A percentile compares a stretch with the other conserved stretches of the same genome.
phyloP scores from a whole-genome alignment of 2,888 invertebrate species.

The Thera obeliscata region DNA sequence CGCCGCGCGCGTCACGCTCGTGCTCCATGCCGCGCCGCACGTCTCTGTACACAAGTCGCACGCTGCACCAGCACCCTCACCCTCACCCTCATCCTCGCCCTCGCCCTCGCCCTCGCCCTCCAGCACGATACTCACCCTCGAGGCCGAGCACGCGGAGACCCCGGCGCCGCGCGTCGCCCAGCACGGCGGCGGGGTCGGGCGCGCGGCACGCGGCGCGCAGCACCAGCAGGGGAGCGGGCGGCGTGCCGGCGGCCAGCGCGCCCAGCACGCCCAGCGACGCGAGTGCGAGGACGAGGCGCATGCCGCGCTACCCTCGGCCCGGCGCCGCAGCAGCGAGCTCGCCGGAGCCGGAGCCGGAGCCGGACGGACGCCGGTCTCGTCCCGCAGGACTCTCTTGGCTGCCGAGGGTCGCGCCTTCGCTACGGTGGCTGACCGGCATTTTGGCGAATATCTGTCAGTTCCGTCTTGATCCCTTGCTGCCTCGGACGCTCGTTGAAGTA shows the following conservation, averaged over 20 bases:
- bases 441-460: background rate
- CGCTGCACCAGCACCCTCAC: constrained; percentile 15
- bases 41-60: constrained; percentile 54
- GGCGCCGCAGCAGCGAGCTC: background rate
- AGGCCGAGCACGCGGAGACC: constrained; percentile 56
- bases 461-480: background rate
- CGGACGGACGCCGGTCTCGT: background rate
- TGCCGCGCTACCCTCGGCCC: constrained; percentile 43
- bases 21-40: constrained; percentile 58
- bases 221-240: constrained; percentile 60
- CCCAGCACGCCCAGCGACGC: constrained; percentile 42
- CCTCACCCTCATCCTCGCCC: background rate
- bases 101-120: background rate
- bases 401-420: background rate
- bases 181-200: constrained; percentile 44
- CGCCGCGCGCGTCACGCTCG: constrained; percentile 52
- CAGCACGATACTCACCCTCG: constrained; percentile 34
- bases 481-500: too few relatives aligned
- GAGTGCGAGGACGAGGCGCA: constrained; percentile 58
- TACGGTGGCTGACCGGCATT: background rate
- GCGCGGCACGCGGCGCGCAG: constrained; percentile 60
- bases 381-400: background rate
- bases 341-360: background rate
- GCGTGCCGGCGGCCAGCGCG: constrained; percentile 43
- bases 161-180: constrained; percentile 10